A percentile compares a stretch with the other conserved stretches of the same genome.
phyloP scores from a whole-genome alignment of 2,113 vertebrate species.

The Limanda limanda region DNA sequence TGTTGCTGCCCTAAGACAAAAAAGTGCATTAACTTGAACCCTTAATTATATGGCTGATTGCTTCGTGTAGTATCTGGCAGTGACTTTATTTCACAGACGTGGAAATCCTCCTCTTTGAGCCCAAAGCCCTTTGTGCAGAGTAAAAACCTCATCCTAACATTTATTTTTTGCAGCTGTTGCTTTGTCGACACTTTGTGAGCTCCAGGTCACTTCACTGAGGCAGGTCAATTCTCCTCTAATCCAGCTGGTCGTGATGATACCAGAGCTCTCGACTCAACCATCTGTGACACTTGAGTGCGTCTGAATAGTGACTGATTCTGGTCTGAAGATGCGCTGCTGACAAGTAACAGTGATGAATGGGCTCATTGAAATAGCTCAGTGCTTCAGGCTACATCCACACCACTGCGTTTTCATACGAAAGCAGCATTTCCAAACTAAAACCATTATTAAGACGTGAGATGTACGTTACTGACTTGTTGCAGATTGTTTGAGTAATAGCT shows the following conservation, averaged over 20 bases:
- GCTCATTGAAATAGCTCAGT: not conserved
- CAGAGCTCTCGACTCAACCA: not conserved
- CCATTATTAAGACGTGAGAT: too few species aligned
- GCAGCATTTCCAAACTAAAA: too few species aligned
- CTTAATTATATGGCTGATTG: slow-evolving; percentile 13
- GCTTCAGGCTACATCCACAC: not conserved
- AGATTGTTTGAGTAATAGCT: too few species aligned
- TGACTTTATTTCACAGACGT: slow-evolving; percentile 8
- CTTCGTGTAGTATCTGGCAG: slow-evolving; percentile 15
- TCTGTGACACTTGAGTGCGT: slow-evolving; percentile 17
- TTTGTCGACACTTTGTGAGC: slow-evolving; percentile 26
- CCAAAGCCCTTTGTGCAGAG: not conserved
- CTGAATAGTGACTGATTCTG: slow-evolving; percentile 14
- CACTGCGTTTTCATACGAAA: not conserved
- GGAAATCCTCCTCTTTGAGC: slow-evolving; percentile 14
- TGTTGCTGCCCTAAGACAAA: slow-evolving; percentile 1
- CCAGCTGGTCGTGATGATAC: not conserved
- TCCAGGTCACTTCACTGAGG: slow-evolving; percentile 34
- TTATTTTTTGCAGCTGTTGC: slow-evolving; percentile 24
- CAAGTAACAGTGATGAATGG: not conserved
- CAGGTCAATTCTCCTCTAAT: slow-evolving; percentile 11
- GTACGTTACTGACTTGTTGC: too few species aligned
- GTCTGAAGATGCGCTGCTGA: not conserved
- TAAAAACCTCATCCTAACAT: slow-evolving; percentile 22
- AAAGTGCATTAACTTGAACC: not conserved